Conservation (phyloP, 1,140 invertebrate genomes). For the Halesus radiatus region DNA sequence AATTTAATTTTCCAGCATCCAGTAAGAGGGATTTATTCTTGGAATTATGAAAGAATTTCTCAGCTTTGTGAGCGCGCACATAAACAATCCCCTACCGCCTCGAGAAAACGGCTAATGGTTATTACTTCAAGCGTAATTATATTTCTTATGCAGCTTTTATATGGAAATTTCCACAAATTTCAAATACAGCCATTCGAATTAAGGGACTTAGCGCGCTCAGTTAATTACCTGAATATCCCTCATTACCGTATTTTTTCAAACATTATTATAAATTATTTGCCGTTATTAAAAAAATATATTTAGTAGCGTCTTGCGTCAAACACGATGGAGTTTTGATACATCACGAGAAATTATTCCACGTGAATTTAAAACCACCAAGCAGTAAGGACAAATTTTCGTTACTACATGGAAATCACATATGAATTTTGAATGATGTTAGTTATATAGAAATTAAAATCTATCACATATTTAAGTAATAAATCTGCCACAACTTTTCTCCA, state of each 20-base stretch:
- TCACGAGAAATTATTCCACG: neutral
- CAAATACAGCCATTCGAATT: neutral
- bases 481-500: no score
- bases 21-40: conserved; percentile 10
- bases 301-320: neutral
- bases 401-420: neutral
- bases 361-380: neutral
- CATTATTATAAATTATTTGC: neutral
- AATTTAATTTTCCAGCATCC: conserved; percentile 27
- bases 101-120: conserved; percentile 12
- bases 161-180: neutral
- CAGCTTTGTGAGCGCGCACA: neutral
- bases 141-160: conserved; percentile 27
- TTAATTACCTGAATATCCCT: neutral
- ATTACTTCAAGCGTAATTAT: conserved; percentile 32
- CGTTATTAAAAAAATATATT: neutral
- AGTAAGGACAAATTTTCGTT: neutral
- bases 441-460: no score
- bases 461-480: no score
- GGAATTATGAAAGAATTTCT: conserved; percentile 33
- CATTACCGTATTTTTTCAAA: neutral
- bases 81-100: conserved; percentile 18
- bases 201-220: neutral
- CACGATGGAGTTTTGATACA: neutral
- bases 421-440: no score